Percentiles rank a stretch among this genome's conserved stretches.
phyloP scores from a whole-genome alignment of 2,888 invertebrate species.

The Galeruca laticollis region DNA sequence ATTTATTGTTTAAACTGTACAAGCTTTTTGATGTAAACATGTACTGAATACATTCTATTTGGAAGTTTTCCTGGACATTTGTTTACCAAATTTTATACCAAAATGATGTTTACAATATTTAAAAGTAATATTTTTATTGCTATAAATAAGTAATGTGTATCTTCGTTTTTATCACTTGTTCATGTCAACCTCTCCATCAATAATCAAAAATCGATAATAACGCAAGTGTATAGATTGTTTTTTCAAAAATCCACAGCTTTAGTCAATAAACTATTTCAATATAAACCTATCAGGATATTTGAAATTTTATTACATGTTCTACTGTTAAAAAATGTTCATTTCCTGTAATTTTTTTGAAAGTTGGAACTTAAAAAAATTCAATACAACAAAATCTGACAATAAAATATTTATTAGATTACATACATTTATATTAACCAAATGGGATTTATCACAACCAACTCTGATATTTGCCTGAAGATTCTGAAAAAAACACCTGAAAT shows the following conservation, averaged over 20 bases:
- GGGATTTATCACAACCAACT: conserved; percentile 33
- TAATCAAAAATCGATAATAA: not conserved
- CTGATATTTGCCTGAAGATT: conserved; percentile 26
- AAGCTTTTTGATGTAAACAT: too few relatives aligned
- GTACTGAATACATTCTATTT: too few relatives aligned
- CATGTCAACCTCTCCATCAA: not conserved
- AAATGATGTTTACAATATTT: too few relatives aligned
- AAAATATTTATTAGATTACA: conserved; percentile 14
- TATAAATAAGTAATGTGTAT: too few relatives aligned
- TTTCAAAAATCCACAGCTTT: not conserved
- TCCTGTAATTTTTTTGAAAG: conserved; percentile 7
- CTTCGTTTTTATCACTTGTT: not conserved
- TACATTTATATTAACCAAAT: conserved; percentile 18
- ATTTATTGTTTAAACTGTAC: too few relatives aligned
- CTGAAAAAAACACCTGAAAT: conserved; percentile 13
- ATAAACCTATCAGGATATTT: not conserved
- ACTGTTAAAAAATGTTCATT: not conserved
- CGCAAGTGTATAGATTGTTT: not conserved
- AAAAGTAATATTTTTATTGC: too few relatives aligned
- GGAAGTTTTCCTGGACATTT: too few relatives aligned
- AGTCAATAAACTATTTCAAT: not conserved
- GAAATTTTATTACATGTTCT: not conserved
- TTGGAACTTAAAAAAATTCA: not conserved
- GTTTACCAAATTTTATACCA: too few relatives aligned
- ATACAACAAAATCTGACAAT: conserved; percentile 12